Evolutionary conservation across 1,140 invertebrate species (phyloP).

Genomic region (Drosophila sulfurigaster): DNA sequence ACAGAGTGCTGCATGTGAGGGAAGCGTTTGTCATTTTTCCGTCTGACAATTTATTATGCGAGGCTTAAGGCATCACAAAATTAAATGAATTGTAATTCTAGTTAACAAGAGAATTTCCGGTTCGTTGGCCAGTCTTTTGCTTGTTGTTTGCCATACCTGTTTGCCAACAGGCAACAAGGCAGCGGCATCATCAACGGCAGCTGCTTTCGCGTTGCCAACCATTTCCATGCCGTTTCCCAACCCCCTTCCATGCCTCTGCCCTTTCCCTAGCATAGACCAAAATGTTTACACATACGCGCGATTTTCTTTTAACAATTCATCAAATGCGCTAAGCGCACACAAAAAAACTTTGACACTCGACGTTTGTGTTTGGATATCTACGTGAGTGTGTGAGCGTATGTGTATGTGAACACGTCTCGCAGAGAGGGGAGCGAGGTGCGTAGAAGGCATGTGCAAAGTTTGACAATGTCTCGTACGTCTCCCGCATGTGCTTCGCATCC

Average conservation of each 20-base stretch:
- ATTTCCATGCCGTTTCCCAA: background rate
- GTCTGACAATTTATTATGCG: conserved; percentile 16
- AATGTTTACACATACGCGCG: conserved; percentile 82
- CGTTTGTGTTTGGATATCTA: conserved; percentile 49
- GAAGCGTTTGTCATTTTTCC: background rate
- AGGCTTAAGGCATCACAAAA: conserved; percentile 37
- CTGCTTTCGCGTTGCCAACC: conserved; percentile 16
- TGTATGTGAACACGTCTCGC: background rate
- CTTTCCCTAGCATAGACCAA: conserved; percentile 63
- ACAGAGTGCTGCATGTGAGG: no score
- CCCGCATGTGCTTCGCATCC: conserved; percentile 7
- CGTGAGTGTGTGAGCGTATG: conserved; percentile 33
- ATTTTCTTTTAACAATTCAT: conserved; percentile 83
- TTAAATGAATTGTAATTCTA: conserved; percentile 50
- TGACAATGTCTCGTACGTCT: conserved; percentile 41
- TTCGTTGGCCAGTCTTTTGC: conserved; percentile 27
- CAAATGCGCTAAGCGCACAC: conserved; percentile 78
- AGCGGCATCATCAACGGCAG: conserved; percentile 38
- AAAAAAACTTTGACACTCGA: conserved; percentile 79
- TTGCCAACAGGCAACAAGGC: conserved; percentile 26
- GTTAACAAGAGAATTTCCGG: conserved; percentile 48
- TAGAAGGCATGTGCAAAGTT: conserved; percentile 49
- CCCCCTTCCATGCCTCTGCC: conserved; percentile 15
- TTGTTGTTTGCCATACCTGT: conserved; percentile 42
- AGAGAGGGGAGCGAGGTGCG: background rate